Percentiles rank a stretch among this genome's conserved stretches.
phyloP scores from a whole-genome alignment of 2,888 invertebrate species.

The Euclidia mi region DNA sequence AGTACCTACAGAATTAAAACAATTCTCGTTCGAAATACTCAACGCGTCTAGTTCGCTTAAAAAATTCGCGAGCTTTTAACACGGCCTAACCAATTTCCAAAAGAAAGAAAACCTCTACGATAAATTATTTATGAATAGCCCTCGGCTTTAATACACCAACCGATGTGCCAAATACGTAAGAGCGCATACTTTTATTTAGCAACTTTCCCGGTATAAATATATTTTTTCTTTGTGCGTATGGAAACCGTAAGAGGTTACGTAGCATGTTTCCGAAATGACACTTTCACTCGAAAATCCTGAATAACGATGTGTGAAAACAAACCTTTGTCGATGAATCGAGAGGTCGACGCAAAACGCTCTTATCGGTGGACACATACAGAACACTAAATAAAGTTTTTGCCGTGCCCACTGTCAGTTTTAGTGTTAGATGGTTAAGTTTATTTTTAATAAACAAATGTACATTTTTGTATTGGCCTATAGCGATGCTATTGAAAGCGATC shows the following conservation, averaged over 20 bases:
- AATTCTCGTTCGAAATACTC: slow-evolving; percentile 35
- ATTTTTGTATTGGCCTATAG: slow-evolving; percentile 32
- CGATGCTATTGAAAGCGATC: slow-evolving; percentile 19
- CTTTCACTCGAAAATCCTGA: slow-evolving; percentile 73
- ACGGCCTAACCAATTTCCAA: slow-evolving; percentile 72
- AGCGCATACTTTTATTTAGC: slow-evolving; percentile 74
- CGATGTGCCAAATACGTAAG: slow-evolving; percentile 73
- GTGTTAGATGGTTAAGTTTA: slow-evolving; percentile 23
- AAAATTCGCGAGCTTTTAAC: slow-evolving; percentile 70
- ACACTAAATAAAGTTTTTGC: slow-evolving; percentile 56
- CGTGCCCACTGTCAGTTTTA: slow-evolving; percentile 26
- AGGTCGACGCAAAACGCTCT: slow-evolving; percentile 49
- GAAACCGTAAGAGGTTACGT: slow-evolving; percentile 74
- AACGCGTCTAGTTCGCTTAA: slow-evolving; percentile 39
- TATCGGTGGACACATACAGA: slow-evolving; percentile 48
- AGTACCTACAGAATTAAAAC: slow-evolving; percentile 13
- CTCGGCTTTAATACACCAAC: slow-evolving; percentile 72
- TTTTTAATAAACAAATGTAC: slow-evolving; percentile 24
- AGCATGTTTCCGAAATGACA: slow-evolving; percentile 74
- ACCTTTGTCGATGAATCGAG: slow-evolving; percentile 62
- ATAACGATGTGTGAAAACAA: slow-evolving; percentile 77
- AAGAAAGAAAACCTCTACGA: slow-evolving; percentile 74
- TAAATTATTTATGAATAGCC: slow-evolving; percentile 84
- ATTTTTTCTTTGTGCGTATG: slow-evolving; percentile 84
- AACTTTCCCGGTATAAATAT: slow-evolving; percentile 70